phyloP scores from a whole-genome alignment of 2,797 vertebrate species.

The Propithecus perrieri region DNA sequence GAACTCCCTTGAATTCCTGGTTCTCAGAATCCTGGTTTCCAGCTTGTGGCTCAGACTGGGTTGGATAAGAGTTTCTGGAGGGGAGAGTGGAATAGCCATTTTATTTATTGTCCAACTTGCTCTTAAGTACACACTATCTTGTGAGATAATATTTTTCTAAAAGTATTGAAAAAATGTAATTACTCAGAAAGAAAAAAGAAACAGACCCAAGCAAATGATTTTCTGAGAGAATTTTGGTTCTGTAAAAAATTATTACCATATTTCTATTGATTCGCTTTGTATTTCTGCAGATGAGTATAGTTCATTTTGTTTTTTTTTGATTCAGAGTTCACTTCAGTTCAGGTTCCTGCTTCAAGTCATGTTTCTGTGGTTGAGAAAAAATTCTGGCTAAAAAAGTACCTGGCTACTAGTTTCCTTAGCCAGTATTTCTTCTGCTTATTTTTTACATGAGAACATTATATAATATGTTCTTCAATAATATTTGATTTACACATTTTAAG shows the following conservation, averaged over 20 bases:
- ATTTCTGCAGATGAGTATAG: conserved; percentile 32
- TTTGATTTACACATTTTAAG: not conserved
- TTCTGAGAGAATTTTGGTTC: conserved; percentile 48
- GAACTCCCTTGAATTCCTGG: not conserved
- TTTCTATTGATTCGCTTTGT: conserved; percentile 27
- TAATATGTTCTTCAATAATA: not conserved
- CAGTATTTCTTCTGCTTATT: not conserved
- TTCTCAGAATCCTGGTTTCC: not conserved
- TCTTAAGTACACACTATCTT: not conserved
- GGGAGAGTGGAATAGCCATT: not conserved
- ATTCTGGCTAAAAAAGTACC: conserved; percentile 10
- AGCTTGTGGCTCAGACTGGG: not conserved
- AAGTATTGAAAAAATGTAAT: conserved; percentile 9
- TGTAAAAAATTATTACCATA: conserved; percentile 8
- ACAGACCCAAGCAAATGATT: not conserved
- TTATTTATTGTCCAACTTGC: not conserved
- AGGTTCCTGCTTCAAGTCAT: conserved; percentile 27
- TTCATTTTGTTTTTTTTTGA: conserved; percentile 7
- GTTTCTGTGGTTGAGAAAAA: conserved; percentile 30
- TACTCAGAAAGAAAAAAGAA: not conserved
- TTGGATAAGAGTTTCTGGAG: conserved; percentile 18
- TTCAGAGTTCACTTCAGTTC: conserved; percentile 39
- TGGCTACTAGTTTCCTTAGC: not conserved
- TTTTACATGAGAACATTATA: not conserved
- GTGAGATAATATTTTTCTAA: not conserved